Evolutionary conservation across 2,113 vertebrate genomes (phyloP).

Genomic region (Amphiprion percula): DNA sequence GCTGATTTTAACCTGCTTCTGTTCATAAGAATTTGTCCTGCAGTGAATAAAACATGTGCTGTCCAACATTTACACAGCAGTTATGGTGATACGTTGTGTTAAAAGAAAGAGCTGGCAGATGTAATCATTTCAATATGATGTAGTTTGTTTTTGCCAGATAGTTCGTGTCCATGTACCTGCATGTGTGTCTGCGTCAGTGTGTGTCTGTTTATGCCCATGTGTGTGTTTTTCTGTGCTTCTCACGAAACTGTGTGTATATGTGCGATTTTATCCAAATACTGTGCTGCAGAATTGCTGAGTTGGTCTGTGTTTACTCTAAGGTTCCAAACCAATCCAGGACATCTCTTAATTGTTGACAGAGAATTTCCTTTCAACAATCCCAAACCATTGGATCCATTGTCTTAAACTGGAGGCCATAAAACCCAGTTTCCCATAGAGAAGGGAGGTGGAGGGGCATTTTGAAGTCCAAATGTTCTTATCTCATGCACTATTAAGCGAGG

Average conservation of each 20-base stretch:
- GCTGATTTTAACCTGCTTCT: constrained; percentile 18
- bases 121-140: neutral
- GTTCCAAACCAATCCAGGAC: constrained; percentile 35
- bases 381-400: constrained; percentile 61
- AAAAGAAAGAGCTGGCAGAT: neutral
- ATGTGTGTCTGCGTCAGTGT: constrained; percentile 40
- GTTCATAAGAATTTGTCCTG: neutral
- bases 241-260: neutral
- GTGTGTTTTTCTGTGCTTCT: constrained; percentile 22
- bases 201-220: constrained; percentile 37
- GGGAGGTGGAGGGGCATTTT: constrained; percentile 54
- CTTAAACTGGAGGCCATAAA: constrained; percentile 70
- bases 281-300: constrained; percentile 6
- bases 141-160: constrained; percentile 13
- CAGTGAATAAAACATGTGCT: neutral
- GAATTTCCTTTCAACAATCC: constrained; percentile 45
- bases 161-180: constrained; percentile 23
- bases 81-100: too few species aligned
- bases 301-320: constrained; percentile 25
- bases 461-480: constrained; percentile 84
- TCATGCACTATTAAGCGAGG: constrained; percentile 84
- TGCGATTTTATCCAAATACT: neutral
- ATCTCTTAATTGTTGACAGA: constrained; percentile 28
- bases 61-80: too few species aligned
- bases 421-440: constrained; percentile 77